Conservation (phyloP, 2,888 invertebrate species). For the Agelastica alni region DNA sequence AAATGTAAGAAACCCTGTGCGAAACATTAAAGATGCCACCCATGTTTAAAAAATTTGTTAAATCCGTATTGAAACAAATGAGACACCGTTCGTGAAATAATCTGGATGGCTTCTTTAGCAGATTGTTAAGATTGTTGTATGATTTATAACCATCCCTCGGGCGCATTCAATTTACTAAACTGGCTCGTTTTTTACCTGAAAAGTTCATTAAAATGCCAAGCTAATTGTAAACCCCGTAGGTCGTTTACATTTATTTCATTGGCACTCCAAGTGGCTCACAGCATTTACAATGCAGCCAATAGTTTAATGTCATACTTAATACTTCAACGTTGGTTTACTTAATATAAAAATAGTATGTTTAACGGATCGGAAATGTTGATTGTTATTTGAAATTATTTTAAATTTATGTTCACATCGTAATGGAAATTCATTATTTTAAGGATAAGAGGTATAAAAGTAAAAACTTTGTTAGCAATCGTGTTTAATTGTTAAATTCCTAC, state of each 20-base stretch:
- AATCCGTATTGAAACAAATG: conserved; percentile 28
- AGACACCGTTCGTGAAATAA: conserved; percentile 37
- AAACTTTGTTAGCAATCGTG: no score
- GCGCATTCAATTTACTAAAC: conserved; percentile 47
- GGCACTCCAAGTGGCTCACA: conserved; percentile 29
- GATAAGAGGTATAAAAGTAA: no score
- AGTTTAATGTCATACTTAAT: conserved; percentile 27
- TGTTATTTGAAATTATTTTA: no score
- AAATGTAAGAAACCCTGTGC: no score
- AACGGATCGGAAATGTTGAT: no score
- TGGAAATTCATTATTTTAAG: no score
- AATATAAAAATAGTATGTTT: no score
- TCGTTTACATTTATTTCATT: conserved; percentile 39
- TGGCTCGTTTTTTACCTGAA: conserved; percentile 45
- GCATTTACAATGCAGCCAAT: conserved; percentile 25
- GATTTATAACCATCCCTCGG: conserved; percentile 43
- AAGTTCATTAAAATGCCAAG: conserved; percentile 46
- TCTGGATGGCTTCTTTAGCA: conserved; percentile 43
- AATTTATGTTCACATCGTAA: no score
- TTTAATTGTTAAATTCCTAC: no score
- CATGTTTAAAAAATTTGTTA: conserved; percentile 16
- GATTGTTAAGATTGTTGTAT: conserved; percentile 43
- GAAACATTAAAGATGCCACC: not conserved
- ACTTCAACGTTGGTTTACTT: no score
- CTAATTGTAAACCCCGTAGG: conserved; percentile 43